Base-by-base conservation (phyloP, 2,797 vertebrate species). In the Danio choprae region DNA sequence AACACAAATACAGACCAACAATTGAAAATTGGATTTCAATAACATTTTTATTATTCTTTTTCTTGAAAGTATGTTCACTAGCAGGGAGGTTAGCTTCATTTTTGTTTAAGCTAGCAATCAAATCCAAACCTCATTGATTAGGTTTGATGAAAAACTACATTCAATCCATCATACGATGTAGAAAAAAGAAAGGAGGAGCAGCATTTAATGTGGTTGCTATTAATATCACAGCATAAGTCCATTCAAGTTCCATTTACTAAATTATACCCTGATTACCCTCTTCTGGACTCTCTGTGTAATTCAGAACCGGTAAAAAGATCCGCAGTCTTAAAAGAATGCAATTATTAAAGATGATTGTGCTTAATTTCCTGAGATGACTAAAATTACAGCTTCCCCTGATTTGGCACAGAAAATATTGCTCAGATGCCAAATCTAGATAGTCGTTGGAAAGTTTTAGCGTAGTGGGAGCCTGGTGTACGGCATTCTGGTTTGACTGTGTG, bases 121-220 rank as follows among this genome's bases (percentile, higher is more conserved):
- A 58, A 20, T 67, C 40, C 74, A 77, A 74, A 77, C 63, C 7
- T 0, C 74, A 58, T 20, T 77, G 51, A 77, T 77, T 58, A 46
- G 62, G 38, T 56, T 29, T 77, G 74, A 77, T 77, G 51, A 58
- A 76, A 53, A 76, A 29, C 46, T n/a, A 29, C 38, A 55, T 38
- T 1, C 59, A 55, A 20, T 67, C 18, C 22, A 18, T 77, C 16
- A 38, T 65, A 60, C 36, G 43, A 36, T 76, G 50, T 41, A 65
- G 62, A 18, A 36, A 16, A 44, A 10, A 56, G 6, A 46, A 22
- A 67, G 5, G 74, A 65, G 0, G 20, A 18, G 41, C 74, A 38
- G 13, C 15, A 5, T 67, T 68, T 56, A 38, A 18, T 58, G 50
- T 15, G 9, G 16, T 60, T 67, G 74, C 41, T 58, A 67, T 77